Conservation (phyloP, 2,797 vertebrate species). For the Jordanella pulchra region DNA sequence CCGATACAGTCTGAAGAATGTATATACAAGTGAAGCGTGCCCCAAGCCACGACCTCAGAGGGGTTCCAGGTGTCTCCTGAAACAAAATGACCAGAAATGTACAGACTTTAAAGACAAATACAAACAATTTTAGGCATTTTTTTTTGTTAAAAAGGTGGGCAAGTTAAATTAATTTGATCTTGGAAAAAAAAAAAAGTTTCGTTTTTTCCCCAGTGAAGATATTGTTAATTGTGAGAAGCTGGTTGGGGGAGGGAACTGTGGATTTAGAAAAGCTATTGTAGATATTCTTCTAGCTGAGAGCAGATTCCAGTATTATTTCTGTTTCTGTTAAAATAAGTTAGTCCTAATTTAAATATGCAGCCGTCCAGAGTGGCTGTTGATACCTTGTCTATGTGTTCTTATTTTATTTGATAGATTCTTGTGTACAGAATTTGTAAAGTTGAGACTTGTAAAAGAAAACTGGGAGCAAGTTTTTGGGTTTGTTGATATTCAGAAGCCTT, state of each 20-base stretch:
- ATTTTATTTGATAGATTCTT: conserved; percentile 87
- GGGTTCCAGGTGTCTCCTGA: conserved; percentile 81
- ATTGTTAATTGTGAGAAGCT: conserved; percentile 60
- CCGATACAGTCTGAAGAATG: conserved; percentile 99
- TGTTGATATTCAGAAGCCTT: conserved; percentile 87
- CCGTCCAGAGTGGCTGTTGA: conserved; percentile 80
- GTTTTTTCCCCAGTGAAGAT: conserved; percentile 55
- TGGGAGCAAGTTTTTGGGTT: conserved; percentile 65
- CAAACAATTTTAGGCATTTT: conserved; percentile 66
- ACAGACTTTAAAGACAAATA: conserved; percentile 88
- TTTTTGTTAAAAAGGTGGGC: conserved; percentile 68
- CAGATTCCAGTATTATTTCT: conserved; percentile 96
- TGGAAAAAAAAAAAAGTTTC: conserved; percentile 47
- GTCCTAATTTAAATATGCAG: conserved; percentile 96
- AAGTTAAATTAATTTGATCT: conserved; percentile 84
- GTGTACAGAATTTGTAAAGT: conserved; percentile 87
- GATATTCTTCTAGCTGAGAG: conserved; percentile 90
- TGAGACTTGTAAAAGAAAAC: conserved; percentile 79
- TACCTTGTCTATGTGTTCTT: conserved; percentile 90
- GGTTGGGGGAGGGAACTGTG: conserved; percentile 66
- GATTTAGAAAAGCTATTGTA: conserved; percentile 93
- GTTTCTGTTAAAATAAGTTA: conserved; percentile 91
- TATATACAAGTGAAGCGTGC: conserved; percentile 87
- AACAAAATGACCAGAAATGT: conserved; percentile 90
- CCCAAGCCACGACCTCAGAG: conserved; percentile 77